These are phyloP conservation scores for Lepidocyrtoides sp. DNA, from an alignment of 2,888 invertebrate species.

Conservation along the genomic window DNA sequence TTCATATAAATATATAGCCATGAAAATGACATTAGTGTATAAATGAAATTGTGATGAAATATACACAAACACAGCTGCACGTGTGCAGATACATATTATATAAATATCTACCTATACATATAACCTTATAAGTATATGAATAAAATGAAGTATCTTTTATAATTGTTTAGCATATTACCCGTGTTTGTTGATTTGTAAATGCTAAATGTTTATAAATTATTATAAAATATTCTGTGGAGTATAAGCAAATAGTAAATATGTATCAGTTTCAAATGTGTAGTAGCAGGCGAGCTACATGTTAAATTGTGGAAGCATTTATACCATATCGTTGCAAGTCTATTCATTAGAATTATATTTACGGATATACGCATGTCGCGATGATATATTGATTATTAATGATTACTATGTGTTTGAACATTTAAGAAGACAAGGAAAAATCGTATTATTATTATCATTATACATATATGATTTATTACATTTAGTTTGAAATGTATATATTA, in stretches of 20 bases:
- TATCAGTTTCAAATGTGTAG: no score
- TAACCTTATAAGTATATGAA: no score
- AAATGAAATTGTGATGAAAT: constrained; percentile 5
- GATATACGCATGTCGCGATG: no score
- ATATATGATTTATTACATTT: background rate
- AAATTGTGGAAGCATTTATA: background rate
- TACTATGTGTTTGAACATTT: background rate
- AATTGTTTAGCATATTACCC: no score
- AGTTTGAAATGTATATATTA: background rate
- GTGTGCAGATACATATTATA: background rate
- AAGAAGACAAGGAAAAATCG: background rate
- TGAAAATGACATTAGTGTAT: background rate
- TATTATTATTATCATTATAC: background rate
- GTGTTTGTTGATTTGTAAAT: no score
- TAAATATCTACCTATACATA: background rate
- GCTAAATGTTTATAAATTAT: no score
- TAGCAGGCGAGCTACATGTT: no score
- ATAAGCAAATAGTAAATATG: no score
- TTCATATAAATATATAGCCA: constrained; percentile 19
- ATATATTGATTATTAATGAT: background rate
- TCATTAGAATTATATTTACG: background rate
- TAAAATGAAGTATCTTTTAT: no score
- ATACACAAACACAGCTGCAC: background rate
- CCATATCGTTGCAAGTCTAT: background rate
- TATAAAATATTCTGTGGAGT: no score